Base-by-base conservation (phyloP, 2,888 invertebrate genomes). In the Amphipoea oculea region DNA sequence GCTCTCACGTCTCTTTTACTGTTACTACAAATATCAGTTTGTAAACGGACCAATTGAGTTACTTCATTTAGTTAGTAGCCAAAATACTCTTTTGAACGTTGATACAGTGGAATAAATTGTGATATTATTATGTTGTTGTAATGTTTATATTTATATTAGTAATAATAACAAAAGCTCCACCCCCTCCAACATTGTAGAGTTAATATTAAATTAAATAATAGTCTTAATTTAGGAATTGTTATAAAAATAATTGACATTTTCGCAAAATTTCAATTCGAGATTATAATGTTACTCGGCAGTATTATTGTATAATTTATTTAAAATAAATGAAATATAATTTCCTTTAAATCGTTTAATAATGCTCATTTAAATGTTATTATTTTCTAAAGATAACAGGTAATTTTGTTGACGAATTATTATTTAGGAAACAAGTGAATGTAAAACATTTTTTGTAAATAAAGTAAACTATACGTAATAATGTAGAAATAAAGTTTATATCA, bases 401-500 rank as follows among this genome's bases (percentile, higher is more conserved):
- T 80, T 79, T 73, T 71, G 70, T 76, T 85, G 73, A 86, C 77
- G 79, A 88, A 86, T 83, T 83, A 82, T 82, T 76, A 86, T 88
- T 88, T 78, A 88, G 71, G 78, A 80, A 69, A 79, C 76, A 86
- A 88, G 23, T 83, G 77, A 88, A 89, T 89, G 90, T 89, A 82
- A 84, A 86, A 89, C 86, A 86, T 87, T 89, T 88, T 87, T 87
- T 89, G 89, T 89, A 89, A 81, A 89, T 89, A 90, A 85, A 81
- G 65, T 89, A 89, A 87, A 83, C 78, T 81, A 89, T 89, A 89
- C 89, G 89, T 89, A 89, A 89, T 88, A 85, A 86, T 84, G 90
- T 90, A 89, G 89, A 86, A 87, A 88, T 93, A 92, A 92, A 90
- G 91, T 93, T 94, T 94, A 95, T 95, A 95, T 95, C 95, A 95